Base-by-base conservation (phyloP, 2,888 invertebrate species). In the Caenorhabditis doughertyi region DNA sequence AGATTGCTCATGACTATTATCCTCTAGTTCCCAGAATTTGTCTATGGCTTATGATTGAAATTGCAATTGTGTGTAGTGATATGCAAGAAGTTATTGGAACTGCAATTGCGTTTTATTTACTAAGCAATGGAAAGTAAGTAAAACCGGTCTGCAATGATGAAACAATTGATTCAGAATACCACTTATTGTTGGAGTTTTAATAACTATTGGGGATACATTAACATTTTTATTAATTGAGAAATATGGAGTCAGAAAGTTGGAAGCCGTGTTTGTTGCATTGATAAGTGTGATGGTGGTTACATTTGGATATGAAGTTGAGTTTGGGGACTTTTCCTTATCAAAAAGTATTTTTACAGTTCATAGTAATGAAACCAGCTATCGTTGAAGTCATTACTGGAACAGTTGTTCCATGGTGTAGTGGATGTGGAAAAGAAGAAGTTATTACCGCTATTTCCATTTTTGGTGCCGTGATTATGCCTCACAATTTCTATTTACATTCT, bases 381-480 rank as follows among this genome's bases (percentile, higher is more conserved):
- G 92, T 91, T 0, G 94, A 94, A 85, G 94, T 96, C 0, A 80
- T 95, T 47, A 93, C 83, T 8, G 96, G 96, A 3, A 94, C 96
- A 94, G 95, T 96, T 89, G 92, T 95, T 55, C 96, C 96, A 1
- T 95, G 95, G 94, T 96, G 96, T 91, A 92, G 93, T 39, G 94
- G 94, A 85, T 96, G 96, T 92, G 94, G 95, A 86, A 94, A 94
- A 0, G 92, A 93, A 72, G 95, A 95, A 25, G 92, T 96, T n/a
- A 88, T 93, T 55, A 84, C 83, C 23, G 93, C 92, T 11, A 92
- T 93, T 13, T 93, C 96, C 29, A 95, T 96, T 74, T 94, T 96
- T 67, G 96, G 95, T 25, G 95, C 95, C 55, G 95, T 96, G 32
- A 96, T 96, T 86, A 96, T 96, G 96, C 96, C 96, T 0, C 96